phyloP scores from a whole-genome alignment of 1,140 invertebrate genomes.

The Akabosia matsudoensis region DNA sequence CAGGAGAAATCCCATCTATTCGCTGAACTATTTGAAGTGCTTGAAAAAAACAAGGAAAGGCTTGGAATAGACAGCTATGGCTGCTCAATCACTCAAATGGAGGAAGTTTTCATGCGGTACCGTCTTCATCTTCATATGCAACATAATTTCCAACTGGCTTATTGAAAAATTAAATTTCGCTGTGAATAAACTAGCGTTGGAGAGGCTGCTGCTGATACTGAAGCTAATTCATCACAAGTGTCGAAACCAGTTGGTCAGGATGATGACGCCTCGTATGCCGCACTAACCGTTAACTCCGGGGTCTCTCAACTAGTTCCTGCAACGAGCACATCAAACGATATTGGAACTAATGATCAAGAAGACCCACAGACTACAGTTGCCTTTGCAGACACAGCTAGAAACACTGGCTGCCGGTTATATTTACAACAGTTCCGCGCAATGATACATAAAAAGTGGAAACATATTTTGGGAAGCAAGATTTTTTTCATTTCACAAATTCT shows the following conservation, averaged over 20 bases:
- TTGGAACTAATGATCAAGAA: too few species aligned
- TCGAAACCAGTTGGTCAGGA: too few species aligned
- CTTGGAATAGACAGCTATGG: constrained; percentile 59
- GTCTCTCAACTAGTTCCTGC: too few species aligned
- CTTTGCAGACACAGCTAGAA: too few species aligned
- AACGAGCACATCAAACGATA: too few species aligned
- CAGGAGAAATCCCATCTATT: constrained; percentile 48
- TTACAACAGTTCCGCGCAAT: constrained; percentile 52
- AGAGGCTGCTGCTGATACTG: not conserved
- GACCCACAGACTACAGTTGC: too few species aligned
- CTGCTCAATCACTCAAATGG: constrained; percentile 48
- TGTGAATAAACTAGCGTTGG: too few species aligned
- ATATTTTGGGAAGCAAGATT: constrained; percentile 52
- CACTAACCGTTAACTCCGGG: too few species aligned
- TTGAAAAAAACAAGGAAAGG: constrained; percentile 53
- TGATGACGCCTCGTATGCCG: too few species aligned
- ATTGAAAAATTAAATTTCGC: not conserved
- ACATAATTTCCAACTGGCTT: not conserved
- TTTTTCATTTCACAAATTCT: too few species aligned
- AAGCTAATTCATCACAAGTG: not conserved
- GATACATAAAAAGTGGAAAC: constrained; percentile 51
- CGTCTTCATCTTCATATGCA: too few species aligned
- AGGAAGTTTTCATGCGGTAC: constrained; percentile 48
- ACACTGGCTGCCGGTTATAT: constrained; percentile 4
- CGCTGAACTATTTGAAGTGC: constrained; percentile 54